Evolutionary conservation across 2,113 vertebrate genomes (phyloP).

Genomic region (Phrynosoma blainvillii): DNA sequence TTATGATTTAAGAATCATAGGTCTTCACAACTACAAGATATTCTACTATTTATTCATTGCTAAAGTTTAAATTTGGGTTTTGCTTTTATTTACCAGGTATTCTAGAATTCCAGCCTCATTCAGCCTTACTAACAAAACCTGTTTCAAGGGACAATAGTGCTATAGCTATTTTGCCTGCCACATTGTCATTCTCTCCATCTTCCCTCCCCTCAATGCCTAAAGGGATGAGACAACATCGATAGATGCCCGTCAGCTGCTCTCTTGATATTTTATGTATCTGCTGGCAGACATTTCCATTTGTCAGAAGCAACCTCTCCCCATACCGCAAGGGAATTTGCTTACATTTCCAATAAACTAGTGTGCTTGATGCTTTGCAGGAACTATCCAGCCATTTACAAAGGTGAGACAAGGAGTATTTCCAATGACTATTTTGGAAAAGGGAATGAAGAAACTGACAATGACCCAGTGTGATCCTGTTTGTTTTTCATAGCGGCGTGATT

Average conservation of each 20-base stretch:
- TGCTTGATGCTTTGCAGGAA: slow-evolving; percentile 34
- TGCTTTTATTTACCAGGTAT: not conserved
- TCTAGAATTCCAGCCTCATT: too few relatives aligned
- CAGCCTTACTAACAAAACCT: not conserved
- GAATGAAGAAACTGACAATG: slow-evolving; percentile 28
- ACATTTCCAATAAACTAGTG: slow-evolving; percentile 9
- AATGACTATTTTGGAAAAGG: slow-evolving; percentile 35
- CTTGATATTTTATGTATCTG: slow-evolving; percentile 25
- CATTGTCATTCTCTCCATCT: not conserved
- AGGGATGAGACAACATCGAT: slow-evolving; percentile 6
- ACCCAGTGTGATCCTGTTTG: not conserved
- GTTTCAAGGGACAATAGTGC: not conserved
- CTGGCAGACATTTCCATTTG: slow-evolving; percentile 24
- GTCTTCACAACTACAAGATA: not conserved
- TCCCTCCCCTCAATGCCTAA: not conserved
- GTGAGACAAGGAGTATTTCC: slow-evolving; percentile 36
- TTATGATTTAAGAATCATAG: not conserved
- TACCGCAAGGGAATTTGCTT: slow-evolving; percentile 35
- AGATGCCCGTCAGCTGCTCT: slow-evolving; percentile 18
- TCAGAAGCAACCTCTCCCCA: slow-evolving; percentile 36
- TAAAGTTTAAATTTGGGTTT: not conserved
- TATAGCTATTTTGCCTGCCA: not conserved
- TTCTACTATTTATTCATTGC: too few relatives aligned
- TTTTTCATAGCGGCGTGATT: slow-evolving; percentile 9
- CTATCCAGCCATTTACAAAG: slow-evolving; percentile 46